These are phyloP conservation scores for Phataginus tetradactyla DNA, from an alignment of 2,797 vertebrate species.

Conservation along the genomic window DNA sequence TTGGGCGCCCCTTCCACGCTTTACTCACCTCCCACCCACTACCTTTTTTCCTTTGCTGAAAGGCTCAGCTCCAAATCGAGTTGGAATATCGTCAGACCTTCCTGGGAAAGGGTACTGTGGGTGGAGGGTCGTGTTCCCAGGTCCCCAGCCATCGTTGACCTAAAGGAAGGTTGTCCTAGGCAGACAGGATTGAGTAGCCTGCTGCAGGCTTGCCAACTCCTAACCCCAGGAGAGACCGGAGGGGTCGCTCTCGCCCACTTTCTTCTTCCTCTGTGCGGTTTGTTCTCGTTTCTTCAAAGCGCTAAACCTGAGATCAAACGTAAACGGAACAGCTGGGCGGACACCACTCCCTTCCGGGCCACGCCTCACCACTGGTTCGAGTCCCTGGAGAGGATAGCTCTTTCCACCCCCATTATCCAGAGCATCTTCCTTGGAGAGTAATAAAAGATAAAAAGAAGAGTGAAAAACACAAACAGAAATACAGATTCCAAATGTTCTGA, in stretches of 20 bases:
- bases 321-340: conserved; percentile 68
- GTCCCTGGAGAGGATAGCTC: conserved; percentile 42
- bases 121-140: background rate
- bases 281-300: conserved; percentile 54
- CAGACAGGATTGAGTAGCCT: background rate
- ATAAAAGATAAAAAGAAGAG: conserved; percentile 61
- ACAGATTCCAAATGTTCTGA: background rate
- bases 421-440: background rate
- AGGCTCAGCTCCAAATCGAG: background rate
- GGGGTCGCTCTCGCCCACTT: background rate
- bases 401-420: background rate
- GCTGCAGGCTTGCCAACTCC: background rate
- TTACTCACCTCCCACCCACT: background rate
- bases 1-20: background rate
- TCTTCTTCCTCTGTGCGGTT: background rate
- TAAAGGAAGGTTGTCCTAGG: background rate
- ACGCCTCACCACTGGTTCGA: conserved; percentile 30
- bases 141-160: background rate
- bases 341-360: conserved; percentile 59
- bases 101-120: background rate
- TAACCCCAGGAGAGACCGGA: background rate
- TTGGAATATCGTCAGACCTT: conserved; percentile 14
- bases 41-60: background rate
- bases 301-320: conserved; percentile 49
- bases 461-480: conserved; percentile 43